phyloP scores from a whole-genome alignment of 2,113 vertebrate genomes.

The Balaeniceps rex region DNA sequence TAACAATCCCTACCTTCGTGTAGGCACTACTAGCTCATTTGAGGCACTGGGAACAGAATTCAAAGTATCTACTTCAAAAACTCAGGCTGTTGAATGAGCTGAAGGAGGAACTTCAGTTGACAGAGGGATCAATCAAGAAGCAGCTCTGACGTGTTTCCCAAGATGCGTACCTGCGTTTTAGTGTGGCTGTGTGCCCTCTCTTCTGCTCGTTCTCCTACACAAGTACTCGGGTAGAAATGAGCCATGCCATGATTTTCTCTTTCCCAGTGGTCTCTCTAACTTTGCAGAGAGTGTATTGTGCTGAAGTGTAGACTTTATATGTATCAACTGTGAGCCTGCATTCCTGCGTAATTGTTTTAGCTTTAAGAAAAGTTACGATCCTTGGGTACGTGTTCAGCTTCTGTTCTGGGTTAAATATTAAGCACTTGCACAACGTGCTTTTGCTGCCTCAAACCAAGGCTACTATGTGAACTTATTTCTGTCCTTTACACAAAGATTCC shows the following conservation, averaged over 20 bases:
- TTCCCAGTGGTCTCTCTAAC: not conserved
- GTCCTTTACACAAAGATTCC: not conserved
- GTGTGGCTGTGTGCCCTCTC: not conserved
- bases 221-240: not conserved
- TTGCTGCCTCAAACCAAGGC: not conserved
- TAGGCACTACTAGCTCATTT: not conserved
- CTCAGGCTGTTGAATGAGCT: not conserved
- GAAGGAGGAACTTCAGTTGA: not conserved
- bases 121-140: conserved; percentile 12
- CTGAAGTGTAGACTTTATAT: not conserved
- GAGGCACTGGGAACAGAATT: not conserved
- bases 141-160: not conserved
- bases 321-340: not conserved
- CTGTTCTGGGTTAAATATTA: not conserved
- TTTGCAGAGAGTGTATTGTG: not conserved
- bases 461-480: not conserved
- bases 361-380: not conserved
- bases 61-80: conserved; percentile 20
- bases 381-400: not conserved
- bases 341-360: not conserved
- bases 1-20: not conserved
- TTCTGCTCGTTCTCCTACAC: not conserved
- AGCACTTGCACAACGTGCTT: not conserved
- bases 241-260: not conserved
- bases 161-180: not conserved